These are phyloP conservation scores for Apodemia zela DNA, from an alignment of 2,888 invertebrate genomes.

Conservation along the genomic window DNA sequence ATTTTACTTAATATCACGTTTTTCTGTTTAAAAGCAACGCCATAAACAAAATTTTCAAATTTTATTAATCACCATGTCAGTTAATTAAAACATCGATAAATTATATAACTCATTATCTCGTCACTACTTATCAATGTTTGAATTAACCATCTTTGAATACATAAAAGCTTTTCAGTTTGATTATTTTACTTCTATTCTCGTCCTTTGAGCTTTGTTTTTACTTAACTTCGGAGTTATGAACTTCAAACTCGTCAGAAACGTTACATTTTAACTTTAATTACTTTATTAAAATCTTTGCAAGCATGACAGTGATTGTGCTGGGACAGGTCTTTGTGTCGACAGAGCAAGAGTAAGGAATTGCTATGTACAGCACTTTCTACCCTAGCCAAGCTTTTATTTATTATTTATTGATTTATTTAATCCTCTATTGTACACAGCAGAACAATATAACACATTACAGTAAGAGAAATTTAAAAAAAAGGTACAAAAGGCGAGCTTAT, in stretches of 20 bases:
- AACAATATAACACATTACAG: too few relatives aligned
- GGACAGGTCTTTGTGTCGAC: neutral
- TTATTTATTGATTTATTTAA: too few relatives aligned
- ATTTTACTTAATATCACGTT: too few relatives aligned
- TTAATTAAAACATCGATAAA: neutral
- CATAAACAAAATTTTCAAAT: too few relatives aligned
- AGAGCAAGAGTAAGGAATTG: neutral
- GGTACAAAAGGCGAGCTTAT: too few relatives aligned
- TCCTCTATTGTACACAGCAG: too few relatives aligned
- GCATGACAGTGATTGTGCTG: constrained; percentile 8
- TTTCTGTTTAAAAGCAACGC: too few relatives aligned
- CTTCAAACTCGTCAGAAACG: constrained; percentile 1
- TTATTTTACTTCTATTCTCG: constrained; percentile 5
- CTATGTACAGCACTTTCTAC: neutral
- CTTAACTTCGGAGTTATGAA: neutral
- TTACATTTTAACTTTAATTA: constrained; percentile 8
- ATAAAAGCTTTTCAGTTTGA: constrained; percentile 8
- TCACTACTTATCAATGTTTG: constrained; percentile 1
- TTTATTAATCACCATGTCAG: too few relatives aligned
- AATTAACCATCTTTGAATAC: constrained; percentile 9
- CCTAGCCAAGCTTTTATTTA: neutral
- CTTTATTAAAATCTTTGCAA: constrained; percentile 2
- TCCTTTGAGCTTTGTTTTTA: constrained; percentile 13
- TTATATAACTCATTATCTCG: neutral
- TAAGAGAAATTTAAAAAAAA: too few relatives aligned